A percentile compares a stretch with the other conserved stretches of the same genome.
Evolutionary conservation across 2,797 vertebrate species (phyloP).

Genomic region (Thunnus albacares): DNA sequence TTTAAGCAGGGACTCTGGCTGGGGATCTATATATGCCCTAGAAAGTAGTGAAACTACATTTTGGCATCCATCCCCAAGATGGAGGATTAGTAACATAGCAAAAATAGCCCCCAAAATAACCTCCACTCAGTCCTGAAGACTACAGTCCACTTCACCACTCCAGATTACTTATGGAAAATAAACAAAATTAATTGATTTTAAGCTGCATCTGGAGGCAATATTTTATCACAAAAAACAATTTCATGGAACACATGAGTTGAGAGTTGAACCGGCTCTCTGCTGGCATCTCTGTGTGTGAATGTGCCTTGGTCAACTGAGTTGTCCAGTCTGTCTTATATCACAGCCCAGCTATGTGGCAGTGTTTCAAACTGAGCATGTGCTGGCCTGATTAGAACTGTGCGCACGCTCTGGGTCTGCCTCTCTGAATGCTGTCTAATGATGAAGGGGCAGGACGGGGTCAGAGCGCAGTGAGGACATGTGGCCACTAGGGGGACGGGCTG

Average conservation of each 20-base stretch:
- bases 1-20: no score
- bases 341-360: conserved; percentile 29
- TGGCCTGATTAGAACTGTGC: conserved; percentile 40
- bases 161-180: conserved; percentile 4
- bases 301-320: not conserved
- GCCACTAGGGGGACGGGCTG: conserved; percentile 51
- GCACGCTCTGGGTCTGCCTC: not conserved
- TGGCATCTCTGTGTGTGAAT: not conserved
- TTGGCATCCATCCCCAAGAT: not conserved
- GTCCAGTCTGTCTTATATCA: conserved; percentile 43
- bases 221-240: conserved; percentile 17
- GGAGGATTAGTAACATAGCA: not conserved
- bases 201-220: conserved; percentile 26
- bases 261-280: not conserved
- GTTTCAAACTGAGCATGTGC: conserved; percentile 51
- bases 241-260: not conserved
- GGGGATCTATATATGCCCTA: no score
- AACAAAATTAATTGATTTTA: conserved; percentile 18
- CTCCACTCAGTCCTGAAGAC: not conserved
- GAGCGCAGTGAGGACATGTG: conserved; percentile 1
- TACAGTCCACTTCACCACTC: not conserved
- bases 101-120: not conserved
- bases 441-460: conserved; percentile 27
- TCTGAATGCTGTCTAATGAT: conserved; percentile 2
- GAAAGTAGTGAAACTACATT: no score